Percentiles rank a stretch among this genome's conserved stretches.
These are phyloP conservation scores for Aegotheles bennettii DNA, from an alignment of 2,113 vertebrate species.

Conservation along the genomic window DNA sequence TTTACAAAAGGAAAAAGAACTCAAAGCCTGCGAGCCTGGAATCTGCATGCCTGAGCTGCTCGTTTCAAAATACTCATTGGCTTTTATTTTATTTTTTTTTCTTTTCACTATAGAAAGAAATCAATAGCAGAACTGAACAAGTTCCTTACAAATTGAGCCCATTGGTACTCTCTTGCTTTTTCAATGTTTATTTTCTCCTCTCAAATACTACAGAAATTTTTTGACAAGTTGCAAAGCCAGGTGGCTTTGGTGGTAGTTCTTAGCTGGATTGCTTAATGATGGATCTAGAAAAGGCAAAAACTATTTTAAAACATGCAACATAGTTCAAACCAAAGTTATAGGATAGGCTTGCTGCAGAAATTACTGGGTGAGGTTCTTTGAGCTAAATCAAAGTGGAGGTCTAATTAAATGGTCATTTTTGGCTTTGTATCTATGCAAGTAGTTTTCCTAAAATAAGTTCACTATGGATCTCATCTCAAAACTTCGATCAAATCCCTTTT, in stretches of 20 bases:
- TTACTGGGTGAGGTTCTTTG: constrained; percentile 53
- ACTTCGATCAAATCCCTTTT: not conserved
- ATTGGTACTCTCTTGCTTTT: not conserved
- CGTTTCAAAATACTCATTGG: not conserved
- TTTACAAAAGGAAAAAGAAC: not conserved
- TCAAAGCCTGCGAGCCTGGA: not conserved
- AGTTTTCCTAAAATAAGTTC: constrained; percentile 42
- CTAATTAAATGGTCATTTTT: not conserved
- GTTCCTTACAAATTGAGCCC: not conserved
- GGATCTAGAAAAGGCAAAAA: constrained; percentile 1
- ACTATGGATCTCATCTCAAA: not conserved
- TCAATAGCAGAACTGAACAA: not conserved
- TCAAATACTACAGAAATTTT: not conserved
- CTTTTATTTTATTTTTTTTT: not conserved
- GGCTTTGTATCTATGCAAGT: not conserved
- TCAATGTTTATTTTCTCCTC: not conserved
- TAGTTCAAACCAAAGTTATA: constrained; percentile 52
- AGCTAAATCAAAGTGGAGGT: constrained; percentile 3
- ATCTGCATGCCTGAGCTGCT: not conserved
- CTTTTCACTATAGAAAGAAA: not conserved
- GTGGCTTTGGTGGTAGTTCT: not conserved
- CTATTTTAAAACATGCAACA: constrained; percentile 18
- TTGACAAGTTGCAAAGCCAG: not conserved
- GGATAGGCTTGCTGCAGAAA: constrained; percentile 39
- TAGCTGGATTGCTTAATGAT: constrained; percentile 16